Conservation (phyloP, 1,140 invertebrate genomes). For the Cecropterus lyciades region DNA sequence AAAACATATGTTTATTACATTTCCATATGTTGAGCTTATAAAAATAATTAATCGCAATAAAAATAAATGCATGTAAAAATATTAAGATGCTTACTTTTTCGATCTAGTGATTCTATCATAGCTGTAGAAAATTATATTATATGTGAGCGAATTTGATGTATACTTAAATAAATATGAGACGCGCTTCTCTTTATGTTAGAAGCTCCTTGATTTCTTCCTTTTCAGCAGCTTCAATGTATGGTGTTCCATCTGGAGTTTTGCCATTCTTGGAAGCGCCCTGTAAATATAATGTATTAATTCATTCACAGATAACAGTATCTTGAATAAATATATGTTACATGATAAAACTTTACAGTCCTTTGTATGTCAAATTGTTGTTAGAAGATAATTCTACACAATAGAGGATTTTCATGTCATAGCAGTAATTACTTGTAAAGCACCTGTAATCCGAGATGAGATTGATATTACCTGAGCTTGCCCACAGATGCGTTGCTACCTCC, state of each 20-base stretch:
- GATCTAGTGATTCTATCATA: slow-evolving; percentile 58
- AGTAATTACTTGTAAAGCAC: too few species aligned
- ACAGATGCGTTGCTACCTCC: too few species aligned
- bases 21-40: slow-evolving; percentile 72
- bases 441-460: too few species aligned
- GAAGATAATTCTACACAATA: too few species aligned
- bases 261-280: slow-evolving; percentile 94
- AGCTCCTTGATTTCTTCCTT: slow-evolving; percentile 95
- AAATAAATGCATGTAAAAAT: slow-evolving; percentile 83
- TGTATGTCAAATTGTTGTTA: not conserved
- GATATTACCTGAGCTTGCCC: too few species aligned
- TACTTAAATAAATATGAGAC: slow-evolving; percentile 43
- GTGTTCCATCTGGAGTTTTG: slow-evolving; percentile 93
- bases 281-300: slow-evolving; percentile 31
- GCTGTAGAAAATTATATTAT: slow-evolving; percentile 60
- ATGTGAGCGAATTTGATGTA: slow-evolving; percentile 55
- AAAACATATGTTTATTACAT: slow-evolving; percentile 55
- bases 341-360: not conserved
- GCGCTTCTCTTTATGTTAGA: slow-evolving; percentile 63
- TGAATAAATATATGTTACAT: too few species aligned
- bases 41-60: slow-evolving; percentile 76
- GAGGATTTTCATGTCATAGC: too few species aligned
- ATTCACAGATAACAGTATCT: too few species aligned
- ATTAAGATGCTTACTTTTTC: slow-evolving; percentile 59
- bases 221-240: slow-evolving; percentile 95